Conservation (phyloP, 1,140 invertebrate species). For the Panulirus ornatus region DNA sequence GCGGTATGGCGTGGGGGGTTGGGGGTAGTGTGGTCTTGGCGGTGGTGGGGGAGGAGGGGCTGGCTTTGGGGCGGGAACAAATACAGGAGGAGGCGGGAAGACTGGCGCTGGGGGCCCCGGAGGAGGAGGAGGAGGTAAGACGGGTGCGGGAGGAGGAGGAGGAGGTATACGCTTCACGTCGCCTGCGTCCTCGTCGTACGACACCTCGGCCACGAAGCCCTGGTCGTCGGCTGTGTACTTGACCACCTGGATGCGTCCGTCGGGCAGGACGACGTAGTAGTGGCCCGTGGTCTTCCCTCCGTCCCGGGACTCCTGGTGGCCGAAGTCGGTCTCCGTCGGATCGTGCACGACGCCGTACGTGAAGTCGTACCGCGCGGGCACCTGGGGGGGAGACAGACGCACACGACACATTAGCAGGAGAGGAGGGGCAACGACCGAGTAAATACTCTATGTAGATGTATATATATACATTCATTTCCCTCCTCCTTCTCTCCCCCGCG, state of each 20-base stretch:
- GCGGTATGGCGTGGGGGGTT: not conserved
- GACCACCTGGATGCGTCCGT: constrained; percentile 21
- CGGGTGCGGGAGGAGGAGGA: not conserved
- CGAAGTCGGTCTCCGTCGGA: not conserved
- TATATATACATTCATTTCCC: no score
- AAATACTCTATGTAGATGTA: no score
- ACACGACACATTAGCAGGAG: no score
- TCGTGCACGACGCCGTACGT: not conserved
- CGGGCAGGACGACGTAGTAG: not conserved
- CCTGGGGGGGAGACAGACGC: not conserved
- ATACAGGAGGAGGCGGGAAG: not conserved
- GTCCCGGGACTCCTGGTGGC: not conserved
- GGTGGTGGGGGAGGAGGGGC: not conserved
- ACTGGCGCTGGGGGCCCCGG: not conserved
- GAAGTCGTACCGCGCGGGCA: not conserved
- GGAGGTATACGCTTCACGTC: no score
- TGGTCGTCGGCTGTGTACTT: not conserved
- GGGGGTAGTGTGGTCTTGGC: not conserved
- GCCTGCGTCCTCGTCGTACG: not conserved
- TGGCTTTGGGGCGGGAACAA: not conserved
- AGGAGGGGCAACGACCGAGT: no score
- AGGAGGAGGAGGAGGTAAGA: no score
- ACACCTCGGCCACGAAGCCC: not conserved
- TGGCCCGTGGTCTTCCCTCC: not conserved
- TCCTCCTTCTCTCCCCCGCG: no score